These are phyloP conservation scores for Sebastes itinus DNA, from an alignment of 2,797 vertebrate genomes.

Conservation along the genomic window DNA sequence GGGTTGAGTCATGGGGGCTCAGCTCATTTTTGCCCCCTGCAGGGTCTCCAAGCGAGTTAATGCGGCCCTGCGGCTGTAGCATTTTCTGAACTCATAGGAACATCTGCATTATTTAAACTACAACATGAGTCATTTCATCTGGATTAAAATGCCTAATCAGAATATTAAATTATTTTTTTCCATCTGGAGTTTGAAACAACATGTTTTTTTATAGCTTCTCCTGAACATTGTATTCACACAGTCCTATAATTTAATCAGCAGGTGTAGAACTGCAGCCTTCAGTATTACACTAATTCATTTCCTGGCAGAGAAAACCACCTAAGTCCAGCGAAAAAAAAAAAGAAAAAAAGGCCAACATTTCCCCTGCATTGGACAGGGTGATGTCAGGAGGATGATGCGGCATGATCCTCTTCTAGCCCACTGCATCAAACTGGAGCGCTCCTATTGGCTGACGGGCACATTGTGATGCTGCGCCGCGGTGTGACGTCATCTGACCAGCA, in stretches of 20 bases:
- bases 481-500: slow-evolving; percentile 67
- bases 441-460: slow-evolving; percentile 66
- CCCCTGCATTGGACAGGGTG: slow-evolving; percentile 41
- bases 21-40: neutral
- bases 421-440: slow-evolving; percentile 76
- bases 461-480: slow-evolving; percentile 51
- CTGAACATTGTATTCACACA: neutral
- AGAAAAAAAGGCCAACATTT: slow-evolving; percentile 6
- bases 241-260: neutral
- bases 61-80: neutral
- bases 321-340: neutral
- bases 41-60: neutral
- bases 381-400: slow-evolving; percentile 73
- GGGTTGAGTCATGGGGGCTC: neutral
- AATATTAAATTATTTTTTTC: neutral
- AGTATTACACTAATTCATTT: neutral
- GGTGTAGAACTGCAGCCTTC: neutral
- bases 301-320: neutral
- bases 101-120: neutral
- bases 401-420: slow-evolving; percentile 57
- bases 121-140: neutral
- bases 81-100: neutral
- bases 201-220: neutral
- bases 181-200: neutral
- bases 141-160: no score